Evolutionary conservation across 2,113 vertebrate genomes (phyloP).

Genomic region (Tringa solitaria): DNA sequence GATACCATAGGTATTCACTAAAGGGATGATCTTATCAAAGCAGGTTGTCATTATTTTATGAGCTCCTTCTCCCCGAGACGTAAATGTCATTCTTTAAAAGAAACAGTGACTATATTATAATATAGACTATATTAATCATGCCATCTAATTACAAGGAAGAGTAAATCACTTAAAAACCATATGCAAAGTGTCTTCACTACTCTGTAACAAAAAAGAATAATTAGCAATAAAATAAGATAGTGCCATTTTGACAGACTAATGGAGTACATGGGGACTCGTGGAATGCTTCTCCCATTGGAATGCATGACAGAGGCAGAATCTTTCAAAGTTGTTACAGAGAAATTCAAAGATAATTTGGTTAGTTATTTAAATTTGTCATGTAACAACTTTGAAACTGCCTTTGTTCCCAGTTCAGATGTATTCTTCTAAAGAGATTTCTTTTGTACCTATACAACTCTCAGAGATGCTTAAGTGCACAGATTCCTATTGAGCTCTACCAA

Average conservation of each 20-base stretch:
- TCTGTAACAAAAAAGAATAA: not conserved
- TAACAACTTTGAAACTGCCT: not conserved
- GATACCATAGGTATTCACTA: not conserved
- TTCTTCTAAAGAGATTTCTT: not conserved
- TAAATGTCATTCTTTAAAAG: not conserved
- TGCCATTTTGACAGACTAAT: conserved; percentile 9
- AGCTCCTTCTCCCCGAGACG: not conserved
- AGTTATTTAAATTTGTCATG: not conserved
- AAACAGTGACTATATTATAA: not conserved
- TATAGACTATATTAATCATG: not conserved
- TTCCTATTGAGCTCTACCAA: not conserved
- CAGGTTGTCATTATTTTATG: not conserved
- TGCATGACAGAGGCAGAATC: not conserved
- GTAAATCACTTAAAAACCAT: not conserved
- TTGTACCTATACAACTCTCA: not conserved
- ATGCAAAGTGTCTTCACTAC: not conserved
- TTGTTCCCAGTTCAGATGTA: not conserved
- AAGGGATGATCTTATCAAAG: not conserved
- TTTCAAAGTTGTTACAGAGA: not conserved
- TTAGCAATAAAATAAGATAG: not conserved
- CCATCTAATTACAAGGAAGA: not conserved
- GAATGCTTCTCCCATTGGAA: not conserved
- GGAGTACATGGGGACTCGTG: not conserved
- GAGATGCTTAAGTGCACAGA: rapidly evolving
- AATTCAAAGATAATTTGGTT: not conserved